phyloP scores from a whole-genome alignment of 1,140 invertebrate species.

The Listronotus bonariensis region DNA sequence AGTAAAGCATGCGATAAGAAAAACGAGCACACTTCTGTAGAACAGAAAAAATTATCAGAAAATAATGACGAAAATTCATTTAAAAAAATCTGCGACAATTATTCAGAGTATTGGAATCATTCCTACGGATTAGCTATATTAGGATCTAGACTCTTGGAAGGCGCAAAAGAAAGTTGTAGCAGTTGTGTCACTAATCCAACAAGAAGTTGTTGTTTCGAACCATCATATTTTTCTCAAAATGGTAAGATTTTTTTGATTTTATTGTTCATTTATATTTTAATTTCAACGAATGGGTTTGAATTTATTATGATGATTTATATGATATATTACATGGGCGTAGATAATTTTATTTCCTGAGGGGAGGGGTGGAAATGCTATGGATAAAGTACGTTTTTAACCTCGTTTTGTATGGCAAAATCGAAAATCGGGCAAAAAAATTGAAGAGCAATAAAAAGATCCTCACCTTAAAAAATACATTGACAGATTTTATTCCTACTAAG shows the following conservation, averaged over 20 bases:
- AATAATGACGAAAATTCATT: neutral
- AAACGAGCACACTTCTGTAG: neutral
- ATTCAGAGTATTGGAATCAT: conserved; percentile 6
- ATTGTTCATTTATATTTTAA: too few species aligned
- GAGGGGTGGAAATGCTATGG: too few species aligned
- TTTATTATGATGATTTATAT: too few species aligned
- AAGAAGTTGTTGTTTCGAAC: conserved; percentile 3
- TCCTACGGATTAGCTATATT: conserved; percentile 3
- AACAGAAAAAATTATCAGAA: neutral
- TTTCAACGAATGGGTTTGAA: too few species aligned
- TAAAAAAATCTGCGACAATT: neutral
- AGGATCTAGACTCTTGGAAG: conserved; percentile 9
- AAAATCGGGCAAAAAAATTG: too few species aligned
- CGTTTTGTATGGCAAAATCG: too few species aligned
- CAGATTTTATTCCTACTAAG: too few species aligned
- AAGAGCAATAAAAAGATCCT: too few species aligned
- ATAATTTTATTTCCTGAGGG: too few species aligned
- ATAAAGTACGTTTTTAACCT: too few species aligned
- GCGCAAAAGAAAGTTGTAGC: neutral
- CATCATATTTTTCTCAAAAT: neutral
- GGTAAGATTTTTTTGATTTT: conserved; percentile 14
- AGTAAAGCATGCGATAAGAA: neutral
- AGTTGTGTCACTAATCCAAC: neutral
- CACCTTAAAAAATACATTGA: too few species aligned
- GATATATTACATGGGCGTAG: too few species aligned